A percentile compares a stretch with the other conserved stretches of the same genome.
These are phyloP conservation scores for Sebastes trivittatus DNA, from an alignment of 2,797 vertebrate species.

Conservation along the genomic window DNA sequence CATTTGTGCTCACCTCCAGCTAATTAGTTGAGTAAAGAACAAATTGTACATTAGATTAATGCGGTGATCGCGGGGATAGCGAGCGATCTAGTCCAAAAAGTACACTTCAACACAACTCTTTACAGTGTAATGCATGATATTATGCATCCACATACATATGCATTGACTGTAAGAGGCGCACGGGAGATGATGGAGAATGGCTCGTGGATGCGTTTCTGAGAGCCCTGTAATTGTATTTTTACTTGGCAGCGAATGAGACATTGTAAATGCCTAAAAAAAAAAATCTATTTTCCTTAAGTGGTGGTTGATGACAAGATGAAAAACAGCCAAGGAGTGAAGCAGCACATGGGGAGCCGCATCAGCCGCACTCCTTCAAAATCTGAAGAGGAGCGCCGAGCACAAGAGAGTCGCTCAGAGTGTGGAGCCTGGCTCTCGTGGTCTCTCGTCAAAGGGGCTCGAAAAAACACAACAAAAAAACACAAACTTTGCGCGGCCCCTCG, in stretches of 20 bases:
- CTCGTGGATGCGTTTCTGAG: slow-evolving; percentile 26
- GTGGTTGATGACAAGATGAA: slow-evolving; percentile 55
- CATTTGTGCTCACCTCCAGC: slow-evolving; percentile 57
- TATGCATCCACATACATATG: slow-evolving; percentile 27
- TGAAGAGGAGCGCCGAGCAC: slow-evolving; percentile 45
- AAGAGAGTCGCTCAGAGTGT: slow-evolving; percentile 4
- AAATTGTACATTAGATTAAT: slow-evolving; percentile 66
- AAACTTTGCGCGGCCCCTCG: slow-evolving; percentile 36
- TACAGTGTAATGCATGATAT: neutral
- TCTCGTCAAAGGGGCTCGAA: neutral
- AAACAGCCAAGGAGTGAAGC: slow-evolving; percentile 54
- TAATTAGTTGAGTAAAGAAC: slow-evolving; percentile 61
- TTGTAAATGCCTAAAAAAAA: slow-evolving; percentile 30
- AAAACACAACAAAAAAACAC: neutral
- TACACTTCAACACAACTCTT: slow-evolving; percentile 9
- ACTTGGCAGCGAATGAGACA: slow-evolving; percentile 45
- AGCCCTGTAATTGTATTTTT: slow-evolving; percentile 50
- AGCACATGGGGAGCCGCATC: slow-evolving; percentile 14
- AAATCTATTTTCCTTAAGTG: slow-evolving; percentile 60
- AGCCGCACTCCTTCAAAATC: slow-evolving; percentile 43
- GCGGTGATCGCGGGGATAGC: slow-evolving; percentile 2
- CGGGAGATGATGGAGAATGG: slow-evolving; percentile 16
- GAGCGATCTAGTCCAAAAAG: neutral
- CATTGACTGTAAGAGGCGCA: neutral
- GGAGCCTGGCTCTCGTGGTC: slow-evolving; percentile 8